phyloP scores from a whole-genome alignment of 1,140 invertebrate species.

The Scaptomyza montana region DNA sequence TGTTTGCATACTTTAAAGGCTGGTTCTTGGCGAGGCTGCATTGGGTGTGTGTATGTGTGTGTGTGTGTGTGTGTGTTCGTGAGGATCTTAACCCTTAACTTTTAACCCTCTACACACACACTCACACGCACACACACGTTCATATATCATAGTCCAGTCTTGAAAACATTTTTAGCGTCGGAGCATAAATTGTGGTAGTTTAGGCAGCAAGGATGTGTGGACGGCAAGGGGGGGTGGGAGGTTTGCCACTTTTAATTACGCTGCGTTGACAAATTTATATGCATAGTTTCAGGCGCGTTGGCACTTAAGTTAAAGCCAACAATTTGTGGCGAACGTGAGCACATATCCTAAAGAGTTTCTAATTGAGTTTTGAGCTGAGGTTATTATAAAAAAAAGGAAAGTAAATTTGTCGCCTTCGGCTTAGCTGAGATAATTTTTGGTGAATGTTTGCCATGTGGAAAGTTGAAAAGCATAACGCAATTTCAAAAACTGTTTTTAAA shows the following conservation, averaged over 20 bases:
- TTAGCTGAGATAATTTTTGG: too few relatives aligned
- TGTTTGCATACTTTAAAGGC: slow-evolving; percentile 56
- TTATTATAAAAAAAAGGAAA: slow-evolving; percentile 6
- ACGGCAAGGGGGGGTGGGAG: neutral
- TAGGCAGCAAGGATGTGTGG: neutral
- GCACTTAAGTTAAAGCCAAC: slow-evolving; percentile 39
- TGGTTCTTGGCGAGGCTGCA: slow-evolving; percentile 15
- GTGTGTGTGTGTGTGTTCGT: neutral
- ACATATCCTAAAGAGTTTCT: slow-evolving; percentile 36
- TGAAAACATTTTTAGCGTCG: slow-evolving; percentile 23
- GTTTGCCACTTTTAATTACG: slow-evolving; percentile 57
- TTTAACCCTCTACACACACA: slow-evolving; percentile 20
- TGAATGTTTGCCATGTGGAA: slow-evolving; percentile 2
- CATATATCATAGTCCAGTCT: slow-evolving; percentile 37
- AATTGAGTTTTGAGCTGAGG: slow-evolving; percentile 47
- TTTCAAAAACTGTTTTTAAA: too few relatives aligned
- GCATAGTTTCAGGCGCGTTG: slow-evolving; percentile 41
- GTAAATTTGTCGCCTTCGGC: neutral
- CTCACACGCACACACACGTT: neutral
- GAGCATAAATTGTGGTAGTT: slow-evolving; percentile 38
- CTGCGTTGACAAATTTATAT: slow-evolving; percentile 60
- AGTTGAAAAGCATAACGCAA: too few relatives aligned
- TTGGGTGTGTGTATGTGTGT: neutral
- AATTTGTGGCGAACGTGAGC: slow-evolving; percentile 44
- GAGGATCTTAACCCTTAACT: slow-evolving; percentile 22